Conservation (phyloP, 2,888 invertebrate genomes). For the Nomada lathburiana region DNA sequence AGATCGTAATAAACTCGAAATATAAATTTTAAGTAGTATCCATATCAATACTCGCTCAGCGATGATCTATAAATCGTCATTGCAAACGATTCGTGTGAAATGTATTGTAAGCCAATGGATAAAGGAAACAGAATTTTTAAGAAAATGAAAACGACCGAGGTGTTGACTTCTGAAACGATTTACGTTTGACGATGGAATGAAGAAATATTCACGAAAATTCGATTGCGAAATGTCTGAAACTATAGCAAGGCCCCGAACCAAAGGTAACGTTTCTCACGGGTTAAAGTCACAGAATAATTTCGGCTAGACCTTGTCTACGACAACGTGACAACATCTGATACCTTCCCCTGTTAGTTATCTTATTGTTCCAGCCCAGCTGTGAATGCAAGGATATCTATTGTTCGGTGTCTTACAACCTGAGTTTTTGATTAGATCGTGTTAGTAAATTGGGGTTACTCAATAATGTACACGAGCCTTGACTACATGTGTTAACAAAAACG, state of each 20-base stretch:
- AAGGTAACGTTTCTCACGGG: slow-evolving; percentile 12
- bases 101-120: too few relatives aligned
- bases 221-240: too few relatives aligned
- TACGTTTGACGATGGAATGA: too few relatives aligned
- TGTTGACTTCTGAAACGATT: too few relatives aligned
- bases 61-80: neutral
- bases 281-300: slow-evolving; percentile 28
- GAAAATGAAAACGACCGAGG: too few relatives aligned
- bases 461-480: neutral
- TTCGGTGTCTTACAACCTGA: neutral
- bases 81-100: too few relatives aligned
- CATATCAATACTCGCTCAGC: too few relatives aligned
- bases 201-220: too few relatives aligned
- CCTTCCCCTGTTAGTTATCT: slow-evolving; percentile 2
- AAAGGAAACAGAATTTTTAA: too few relatives aligned
- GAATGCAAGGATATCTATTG: slow-evolving; percentile 16
- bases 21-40: too few relatives aligned
- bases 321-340: slow-evolving; percentile 12
- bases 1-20: too few relatives aligned
- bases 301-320: slow-evolving; percentile 12
- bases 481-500: neutral
- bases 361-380: neutral
- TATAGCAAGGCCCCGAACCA: too few relatives aligned
- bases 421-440: neutral
- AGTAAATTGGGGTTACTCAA: neutral